Conservation (phyloP, 2,113 vertebrate genomes). For the Montifringilla adamsi region DNA sequence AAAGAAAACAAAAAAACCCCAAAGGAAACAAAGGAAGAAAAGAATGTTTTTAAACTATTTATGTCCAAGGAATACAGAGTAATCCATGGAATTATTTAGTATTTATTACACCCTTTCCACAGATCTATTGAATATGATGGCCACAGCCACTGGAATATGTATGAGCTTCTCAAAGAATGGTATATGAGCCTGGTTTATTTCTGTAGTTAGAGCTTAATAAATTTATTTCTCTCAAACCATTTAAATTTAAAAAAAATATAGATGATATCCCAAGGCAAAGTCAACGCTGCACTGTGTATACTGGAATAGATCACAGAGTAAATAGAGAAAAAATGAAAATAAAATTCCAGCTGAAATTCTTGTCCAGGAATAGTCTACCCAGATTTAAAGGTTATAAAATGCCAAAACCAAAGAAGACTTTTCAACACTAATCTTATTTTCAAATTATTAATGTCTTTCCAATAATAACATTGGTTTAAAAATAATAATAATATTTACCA, state of each 20-base stretch:
- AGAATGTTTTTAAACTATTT: neutral
- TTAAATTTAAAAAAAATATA: neutral
- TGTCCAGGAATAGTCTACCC: constrained; percentile 47
- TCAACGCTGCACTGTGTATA: neutral
- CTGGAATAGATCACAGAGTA: constrained; percentile 27
- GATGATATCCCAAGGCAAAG: constrained; percentile 17
- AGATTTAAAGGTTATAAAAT: constrained; percentile 38
- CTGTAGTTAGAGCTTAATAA: neutral
- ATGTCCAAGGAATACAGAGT: neutral
- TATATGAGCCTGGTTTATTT: neutral
- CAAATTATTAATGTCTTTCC: constrained; percentile 51
- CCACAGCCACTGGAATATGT: neutral
- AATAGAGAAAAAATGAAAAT: constrained; percentile 51
- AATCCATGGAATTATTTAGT: neutral
- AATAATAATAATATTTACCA: constrained; percentile 54
- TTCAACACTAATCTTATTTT: constrained; percentile 55
- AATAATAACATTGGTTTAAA: constrained; percentile 51
- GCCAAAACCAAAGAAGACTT: constrained; percentile 34
- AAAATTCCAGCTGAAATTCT: constrained; percentile 43
- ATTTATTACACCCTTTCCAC: neutral
- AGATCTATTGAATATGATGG: neutral
- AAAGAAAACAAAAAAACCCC: neutral
- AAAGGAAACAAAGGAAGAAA: neutral
- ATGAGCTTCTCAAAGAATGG: neutral
- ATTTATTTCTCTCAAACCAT: neutral